phyloP scores from a whole-genome alignment of 2,113 vertebrate species.

The Terrapene triunguis region DNA sequence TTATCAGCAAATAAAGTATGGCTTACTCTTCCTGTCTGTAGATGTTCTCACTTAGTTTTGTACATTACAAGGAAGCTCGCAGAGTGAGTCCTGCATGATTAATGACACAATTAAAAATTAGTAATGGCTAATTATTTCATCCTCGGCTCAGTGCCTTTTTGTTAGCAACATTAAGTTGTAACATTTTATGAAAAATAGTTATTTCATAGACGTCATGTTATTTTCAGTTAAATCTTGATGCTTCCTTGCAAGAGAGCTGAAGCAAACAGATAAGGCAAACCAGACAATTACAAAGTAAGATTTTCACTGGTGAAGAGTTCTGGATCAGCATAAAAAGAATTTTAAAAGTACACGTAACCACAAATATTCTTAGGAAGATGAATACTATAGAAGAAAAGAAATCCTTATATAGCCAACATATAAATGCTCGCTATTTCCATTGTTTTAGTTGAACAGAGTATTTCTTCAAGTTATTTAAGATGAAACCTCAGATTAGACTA shows the following conservation, averaged over 20 bases:
- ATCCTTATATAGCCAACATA: constrained; percentile 14
- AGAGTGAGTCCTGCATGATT: not conserved
- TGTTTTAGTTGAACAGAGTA: constrained; percentile 34
- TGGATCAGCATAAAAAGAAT: constrained; percentile 27
- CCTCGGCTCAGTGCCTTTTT: not conserved
- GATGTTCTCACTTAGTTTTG: not conserved
- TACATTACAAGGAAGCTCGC: not conserved
- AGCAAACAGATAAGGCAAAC: not conserved
- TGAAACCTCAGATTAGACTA: constrained; percentile 74
- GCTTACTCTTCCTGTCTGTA: not conserved
- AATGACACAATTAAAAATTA: constrained; percentile 48
- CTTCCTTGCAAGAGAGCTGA: not conserved
- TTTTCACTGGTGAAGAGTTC: not conserved
- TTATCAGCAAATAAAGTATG: constrained; percentile 44
- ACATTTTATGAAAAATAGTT: constrained; percentile 18
- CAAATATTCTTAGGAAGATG: constrained; percentile 24
- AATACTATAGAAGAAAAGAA: constrained; percentile 14
- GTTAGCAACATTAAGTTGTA: constrained; percentile 43
- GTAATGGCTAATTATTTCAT: constrained; percentile 36
- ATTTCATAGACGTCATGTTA: constrained; percentile 2
- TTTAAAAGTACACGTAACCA: not conserved
- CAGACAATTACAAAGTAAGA: not conserved
- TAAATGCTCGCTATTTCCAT: constrained; percentile 36
- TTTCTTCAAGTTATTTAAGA: constrained; percentile 75
- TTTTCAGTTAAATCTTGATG: not conserved